Base-by-base conservation (phyloP, 2,797 vertebrate species). In the Sparus aurata region DNA sequence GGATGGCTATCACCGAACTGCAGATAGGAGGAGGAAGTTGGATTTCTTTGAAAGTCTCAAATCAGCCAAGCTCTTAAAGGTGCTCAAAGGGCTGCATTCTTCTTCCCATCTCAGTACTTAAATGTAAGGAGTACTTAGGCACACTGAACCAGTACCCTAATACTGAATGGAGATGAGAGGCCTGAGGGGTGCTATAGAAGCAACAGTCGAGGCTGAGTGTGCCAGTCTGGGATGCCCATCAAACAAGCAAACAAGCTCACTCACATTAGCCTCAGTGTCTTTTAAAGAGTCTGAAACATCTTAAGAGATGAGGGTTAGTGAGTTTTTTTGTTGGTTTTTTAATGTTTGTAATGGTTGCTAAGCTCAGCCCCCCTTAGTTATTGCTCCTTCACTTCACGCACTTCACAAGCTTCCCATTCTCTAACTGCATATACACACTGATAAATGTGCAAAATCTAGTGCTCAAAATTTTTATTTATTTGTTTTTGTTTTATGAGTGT, bases 21-120 rank as follows among this genome's bases (percentile, higher is more conserved):
- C 25, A 53, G 68, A 79, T 23, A 49, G 18, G 52, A 74, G 49
- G 34, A 75, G 65, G 63, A 81, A 62, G 49, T 58, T 34, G 45
- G 53, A 75, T 73, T 81, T 72, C 47, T 87, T 73, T 87, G 65
- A 86, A 84, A 84, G 62, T 66, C 73, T 88, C 57, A 46, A 69
- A 87, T 89, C 75, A 84, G 57, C 54, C 63, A 23, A 52, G 41
- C 23, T 45, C 61, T 77, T 18, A 80, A 85, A 83, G 75, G 22
- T 74, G 65, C 64, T 82, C 22, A 87, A 90, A 88, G 84, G 69
- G 73, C 69, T 63, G 52, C 75, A 69, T 77, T 67, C 50, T 27
- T 54, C 73, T 71, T 79, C 53, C 58, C 58, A 43, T 65, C 61
- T 67, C 69, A 61, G 63, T 46, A 23, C 71, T 78, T 27, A 43